Percentiles rank a stretch among this genome's conserved stretches.
Conservation (phyloP, 2,797 vertebrate species). For the Urosaurus nigricauda region DNA sequence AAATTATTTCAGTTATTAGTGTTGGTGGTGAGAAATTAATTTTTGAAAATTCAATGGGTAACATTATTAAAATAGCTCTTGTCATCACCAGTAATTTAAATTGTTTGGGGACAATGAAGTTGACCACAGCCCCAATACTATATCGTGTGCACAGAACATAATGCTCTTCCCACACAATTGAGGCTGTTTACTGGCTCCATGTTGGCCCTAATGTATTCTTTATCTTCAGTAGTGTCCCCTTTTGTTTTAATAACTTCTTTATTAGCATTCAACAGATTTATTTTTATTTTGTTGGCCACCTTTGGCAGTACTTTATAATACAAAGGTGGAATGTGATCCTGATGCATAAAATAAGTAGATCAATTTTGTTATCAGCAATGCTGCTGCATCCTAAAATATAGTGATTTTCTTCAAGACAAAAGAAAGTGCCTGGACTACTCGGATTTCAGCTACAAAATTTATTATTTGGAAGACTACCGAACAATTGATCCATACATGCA, state of each 20-base stretch:
- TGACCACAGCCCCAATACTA: background rate
- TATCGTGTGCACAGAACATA: too few relatives aligned
- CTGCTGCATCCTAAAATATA: background rate
- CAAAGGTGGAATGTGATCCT: background rate
- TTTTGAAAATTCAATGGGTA: too few relatives aligned
- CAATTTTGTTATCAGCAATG: background rate
- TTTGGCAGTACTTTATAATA: background rate
- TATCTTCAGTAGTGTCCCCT: background rate
- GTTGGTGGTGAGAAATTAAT: too few relatives aligned
- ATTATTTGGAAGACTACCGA: background rate
- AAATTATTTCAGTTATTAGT: too few relatives aligned
- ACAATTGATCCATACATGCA: background rate
- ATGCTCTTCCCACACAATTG: too few relatives aligned
- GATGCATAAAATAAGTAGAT: slow-evolving; percentile 38
- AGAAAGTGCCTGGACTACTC: background rate
- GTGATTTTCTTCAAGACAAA: background rate
- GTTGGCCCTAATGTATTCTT: too few relatives aligned
- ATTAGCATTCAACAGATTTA: background rate
- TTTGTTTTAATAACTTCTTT: background rate
- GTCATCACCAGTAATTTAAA: background rate
- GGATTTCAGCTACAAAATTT: background rate
- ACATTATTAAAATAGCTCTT: too few relatives aligned
- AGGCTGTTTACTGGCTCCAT: too few relatives aligned
- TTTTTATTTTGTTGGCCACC: background rate
- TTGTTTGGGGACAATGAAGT: background rate